These are phyloP conservation scores for Acrocyrtus sp. DNA, from an alignment of 2,888 invertebrate species.

Conservation along the genomic window DNA sequence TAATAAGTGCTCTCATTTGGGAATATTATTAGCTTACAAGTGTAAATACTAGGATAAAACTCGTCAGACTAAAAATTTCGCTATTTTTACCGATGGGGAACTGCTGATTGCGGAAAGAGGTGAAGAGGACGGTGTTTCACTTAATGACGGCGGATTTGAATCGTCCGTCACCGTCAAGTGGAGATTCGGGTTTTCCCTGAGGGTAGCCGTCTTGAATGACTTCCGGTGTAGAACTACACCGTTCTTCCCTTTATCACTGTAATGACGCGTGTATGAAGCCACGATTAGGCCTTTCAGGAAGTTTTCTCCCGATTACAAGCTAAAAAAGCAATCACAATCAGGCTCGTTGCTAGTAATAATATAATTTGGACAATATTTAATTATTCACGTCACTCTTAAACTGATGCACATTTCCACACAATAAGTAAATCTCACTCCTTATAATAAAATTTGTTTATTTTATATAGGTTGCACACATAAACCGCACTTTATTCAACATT, in stretches of 20 bases:
- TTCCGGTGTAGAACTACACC: constrained; percentile 31
- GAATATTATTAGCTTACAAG: background rate
- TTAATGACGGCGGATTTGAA: constrained; percentile 69
- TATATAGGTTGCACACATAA: too few species aligned
- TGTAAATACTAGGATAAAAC: background rate
- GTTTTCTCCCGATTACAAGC: too few species aligned
- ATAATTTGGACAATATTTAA: too few species aligned
- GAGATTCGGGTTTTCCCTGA: constrained; percentile 69
- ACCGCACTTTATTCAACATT: too few species aligned
- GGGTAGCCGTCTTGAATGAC: constrained; percentile 69
- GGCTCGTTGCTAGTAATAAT: too few species aligned
- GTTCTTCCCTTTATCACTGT: constrained; percentile 22
- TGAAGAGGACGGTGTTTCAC: constrained; percentile 69
- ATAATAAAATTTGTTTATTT: too few species aligned
- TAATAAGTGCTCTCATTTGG: background rate
- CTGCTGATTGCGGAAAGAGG: constrained; percentile 68
- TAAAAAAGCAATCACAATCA: too few species aligned
- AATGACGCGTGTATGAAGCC: background rate
- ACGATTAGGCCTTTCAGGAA: background rate
- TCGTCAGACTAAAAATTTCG: too few species aligned
- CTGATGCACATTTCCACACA: too few species aligned
- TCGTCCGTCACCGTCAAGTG: constrained; percentile 65
- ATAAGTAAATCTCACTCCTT: too few species aligned
- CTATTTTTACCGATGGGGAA: constrained; percentile 64
- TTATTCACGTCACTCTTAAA: too few species aligned